Conservation (phyloP, 1,140 invertebrate species). For the Macrobrachium rosenbergii region DNA sequence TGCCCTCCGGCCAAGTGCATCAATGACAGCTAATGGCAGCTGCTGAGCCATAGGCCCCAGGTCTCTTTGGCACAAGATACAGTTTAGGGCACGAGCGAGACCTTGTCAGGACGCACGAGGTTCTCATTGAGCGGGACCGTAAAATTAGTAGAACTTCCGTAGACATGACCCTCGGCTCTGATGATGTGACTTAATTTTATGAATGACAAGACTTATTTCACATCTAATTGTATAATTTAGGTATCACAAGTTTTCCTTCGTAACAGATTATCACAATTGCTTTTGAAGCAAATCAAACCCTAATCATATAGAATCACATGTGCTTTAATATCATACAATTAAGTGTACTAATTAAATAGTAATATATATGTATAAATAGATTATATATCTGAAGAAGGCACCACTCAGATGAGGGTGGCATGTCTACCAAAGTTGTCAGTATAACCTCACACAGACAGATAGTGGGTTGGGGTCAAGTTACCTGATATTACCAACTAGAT, state of each 20-base stretch:
- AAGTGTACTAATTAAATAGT: constrained; percentile 35
- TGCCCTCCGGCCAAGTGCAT: constrained; percentile 62
- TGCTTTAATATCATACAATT: constrained; percentile 55
- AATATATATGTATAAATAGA: constrained; percentile 23
- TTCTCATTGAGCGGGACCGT: constrained; percentile 58
- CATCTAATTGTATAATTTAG: constrained; percentile 57
- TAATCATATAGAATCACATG: constrained; percentile 58
- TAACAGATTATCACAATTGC: constrained; percentile 53
- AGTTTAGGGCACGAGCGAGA: constrained; percentile 63
- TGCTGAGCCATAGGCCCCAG: constrained; percentile 62
- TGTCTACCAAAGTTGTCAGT: constrained; percentile 55
- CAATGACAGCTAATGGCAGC: constrained; percentile 58
- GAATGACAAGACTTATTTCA: constrained; percentile 43
- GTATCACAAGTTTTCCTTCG: constrained; percentile 58
- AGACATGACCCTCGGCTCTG: constrained; percentile 60
- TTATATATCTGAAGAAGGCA: constrained; percentile 60
- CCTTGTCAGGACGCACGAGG: constrained; percentile 62
- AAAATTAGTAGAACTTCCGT: constrained; percentile 54
- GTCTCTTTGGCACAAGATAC: constrained; percentile 64
- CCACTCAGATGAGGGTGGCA: constrained; percentile 57
- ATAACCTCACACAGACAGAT: constrained; percentile 61
- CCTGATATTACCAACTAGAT: constrained; percentile 52
- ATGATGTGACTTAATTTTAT: constrained; percentile 56
- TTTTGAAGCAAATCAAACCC: constrained; percentile 51
- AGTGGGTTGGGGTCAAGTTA: constrained; percentile 62